A percentile compares a stretch with the other conserved stretches of the same genome.
These are phyloP conservation scores for Drosophila helvetica DNA, from an alignment of 2,888 invertebrate species.

Conservation along the genomic window DNA sequence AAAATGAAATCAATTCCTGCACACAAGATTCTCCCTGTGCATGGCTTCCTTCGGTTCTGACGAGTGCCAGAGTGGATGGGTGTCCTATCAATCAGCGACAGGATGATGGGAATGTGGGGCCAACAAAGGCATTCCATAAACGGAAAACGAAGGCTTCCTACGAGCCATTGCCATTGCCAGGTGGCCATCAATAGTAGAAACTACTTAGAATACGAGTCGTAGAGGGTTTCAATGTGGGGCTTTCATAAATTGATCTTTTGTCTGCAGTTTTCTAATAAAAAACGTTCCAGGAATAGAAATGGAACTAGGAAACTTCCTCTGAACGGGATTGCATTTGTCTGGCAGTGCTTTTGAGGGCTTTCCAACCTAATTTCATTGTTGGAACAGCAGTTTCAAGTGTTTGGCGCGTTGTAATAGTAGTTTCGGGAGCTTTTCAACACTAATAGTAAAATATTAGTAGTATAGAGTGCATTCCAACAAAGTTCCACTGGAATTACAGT, in stretches of 20 bases:
- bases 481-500: no score
- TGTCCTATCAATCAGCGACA: constrained; percentile 37
- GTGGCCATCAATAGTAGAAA: neutral
- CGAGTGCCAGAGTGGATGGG: constrained; percentile 4
- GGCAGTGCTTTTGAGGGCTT: neutral
- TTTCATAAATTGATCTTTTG: neutral
- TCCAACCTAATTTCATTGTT: no score
- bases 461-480: no score
- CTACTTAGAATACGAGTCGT: neutral
- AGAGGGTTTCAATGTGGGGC: neutral
- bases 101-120: constrained; percentile 18
- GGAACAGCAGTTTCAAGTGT: no score
- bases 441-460: no score
- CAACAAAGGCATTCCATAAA: constrained; percentile 36
- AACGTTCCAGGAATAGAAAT: neutral
- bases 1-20: constrained; percentile 57
- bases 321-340: neutral
- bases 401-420: no score
- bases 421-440: no score
- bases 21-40: constrained; percentile 1
- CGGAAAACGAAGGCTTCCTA: constrained; percentile 1
- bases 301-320: neutral
- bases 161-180: neutral
- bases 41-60: constrained; percentile 10
- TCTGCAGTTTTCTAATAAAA: neutral